These are phyloP conservation scores for Cryptus armator DNA, from an alignment of 2,888 invertebrate genomes.

Conservation along the genomic window DNA sequence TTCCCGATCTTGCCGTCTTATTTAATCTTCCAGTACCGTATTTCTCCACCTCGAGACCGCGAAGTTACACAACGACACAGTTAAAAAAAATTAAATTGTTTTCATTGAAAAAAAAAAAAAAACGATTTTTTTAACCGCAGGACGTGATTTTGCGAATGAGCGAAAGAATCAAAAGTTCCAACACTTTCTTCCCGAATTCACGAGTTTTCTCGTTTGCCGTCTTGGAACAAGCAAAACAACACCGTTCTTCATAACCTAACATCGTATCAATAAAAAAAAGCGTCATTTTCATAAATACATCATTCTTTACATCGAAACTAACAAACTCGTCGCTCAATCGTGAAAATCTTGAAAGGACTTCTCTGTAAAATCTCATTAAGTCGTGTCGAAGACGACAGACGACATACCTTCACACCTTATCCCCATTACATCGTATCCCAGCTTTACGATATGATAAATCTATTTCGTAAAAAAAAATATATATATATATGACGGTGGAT, in stretches of 20 bases:
- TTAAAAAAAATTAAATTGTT: too few species aligned
- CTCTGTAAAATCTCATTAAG: not conserved
- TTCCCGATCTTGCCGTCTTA: not conserved
- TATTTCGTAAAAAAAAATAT: not conserved
- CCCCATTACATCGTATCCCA: not conserved
- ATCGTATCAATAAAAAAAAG: not conserved
- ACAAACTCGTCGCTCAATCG: not conserved
- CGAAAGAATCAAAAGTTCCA: too few species aligned
- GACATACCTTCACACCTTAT: not conserved
- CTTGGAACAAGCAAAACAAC: too few species aligned
- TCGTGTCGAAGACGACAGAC: not conserved
- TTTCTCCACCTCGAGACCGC: not conserved
- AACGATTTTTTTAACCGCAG: too few species aligned
- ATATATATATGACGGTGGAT: not conserved
- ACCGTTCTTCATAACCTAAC: not conserved
- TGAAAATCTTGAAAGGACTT: not conserved
- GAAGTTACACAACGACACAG: too few species aligned
- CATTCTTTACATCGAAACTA: not conserved
- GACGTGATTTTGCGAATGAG: too few species aligned
- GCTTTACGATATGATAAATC: not conserved
- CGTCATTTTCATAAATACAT: not conserved
- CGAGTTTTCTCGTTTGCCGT: too few species aligned
- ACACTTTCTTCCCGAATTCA: too few species aligned
- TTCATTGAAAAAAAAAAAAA: too few species aligned
- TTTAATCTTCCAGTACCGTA: not conserved